These are phyloP conservation scores for Mythimna impura DNA, from an alignment of 2,888 invertebrate genomes.

Conservation along the genomic window DNA sequence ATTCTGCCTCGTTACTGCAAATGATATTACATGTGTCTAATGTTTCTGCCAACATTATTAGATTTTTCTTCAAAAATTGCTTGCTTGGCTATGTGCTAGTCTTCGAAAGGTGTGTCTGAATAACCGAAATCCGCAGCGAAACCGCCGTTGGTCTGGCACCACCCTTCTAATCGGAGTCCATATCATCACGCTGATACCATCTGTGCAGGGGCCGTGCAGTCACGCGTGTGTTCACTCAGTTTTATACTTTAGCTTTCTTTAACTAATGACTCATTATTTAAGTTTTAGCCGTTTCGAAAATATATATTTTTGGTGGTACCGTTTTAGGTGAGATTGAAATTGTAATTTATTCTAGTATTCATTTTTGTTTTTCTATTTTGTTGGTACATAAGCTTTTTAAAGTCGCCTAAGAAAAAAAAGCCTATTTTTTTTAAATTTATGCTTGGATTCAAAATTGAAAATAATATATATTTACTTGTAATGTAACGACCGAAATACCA, in stretches of 20 bases:
- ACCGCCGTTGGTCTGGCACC: constrained; percentile 48
- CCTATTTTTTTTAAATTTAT: neutral
- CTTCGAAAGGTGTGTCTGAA: constrained; percentile 21
- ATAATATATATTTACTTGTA: neutral
- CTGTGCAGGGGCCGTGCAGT: constrained; percentile 74
- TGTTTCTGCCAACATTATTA: neutral
- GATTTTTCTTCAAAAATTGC: neutral
- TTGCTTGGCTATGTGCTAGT: neutral
- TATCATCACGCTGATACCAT: constrained; percentile 73
- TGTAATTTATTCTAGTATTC: neutral
- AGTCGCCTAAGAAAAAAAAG: neutral
- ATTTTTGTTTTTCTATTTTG: neutral
- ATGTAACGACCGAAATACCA: neutral
- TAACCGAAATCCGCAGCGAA: constrained; percentile 49
- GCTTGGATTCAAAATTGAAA: neutral
- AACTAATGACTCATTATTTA: constrained; percentile 66
- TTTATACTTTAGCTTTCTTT: constrained; percentile 73
- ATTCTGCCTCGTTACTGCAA: neutral
- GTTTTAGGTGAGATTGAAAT: neutral
- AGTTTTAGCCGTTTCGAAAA: constrained; percentile 52
- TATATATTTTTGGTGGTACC: constrained; percentile 26
- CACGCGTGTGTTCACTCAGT: constrained; percentile 73
- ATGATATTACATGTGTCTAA: neutral
- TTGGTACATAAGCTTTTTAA: neutral
- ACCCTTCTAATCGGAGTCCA: constrained; percentile 57